Evolutionary conservation across 2,888 invertebrate species (phyloP), one percentile per base, ranked within the genome.

Genomic region (Melinaea marsaeus): DNA sequence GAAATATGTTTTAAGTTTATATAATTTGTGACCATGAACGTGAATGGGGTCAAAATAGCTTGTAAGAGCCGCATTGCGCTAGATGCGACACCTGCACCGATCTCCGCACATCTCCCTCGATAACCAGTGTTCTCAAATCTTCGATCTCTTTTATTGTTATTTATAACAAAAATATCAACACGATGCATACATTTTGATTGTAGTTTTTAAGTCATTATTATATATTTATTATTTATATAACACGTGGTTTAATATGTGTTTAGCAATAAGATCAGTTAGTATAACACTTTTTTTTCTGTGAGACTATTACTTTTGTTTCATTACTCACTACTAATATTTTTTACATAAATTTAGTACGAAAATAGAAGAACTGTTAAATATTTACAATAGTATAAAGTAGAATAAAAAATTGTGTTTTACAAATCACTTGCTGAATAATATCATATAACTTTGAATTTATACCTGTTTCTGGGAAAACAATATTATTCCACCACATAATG

Each of bases 41-140:
- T 81, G 82, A 84, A 80, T 79, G 86, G 84, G 86, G 84, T 84
- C 85, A 82, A 74, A 76, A 74, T 78, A 79, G 78, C 83, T 80
- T 78, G 76, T 81, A 78, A 69, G 76, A 74, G 76, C 85, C 86
- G 89, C 89, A 89, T 76, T 89, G 89, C 89, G 89, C 84, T 76
- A 79, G 73, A 72, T 86, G 86, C 87, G 85, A 80, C 84, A 82
- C 79, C 81, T 84, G 85, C 87, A 84, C 61, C 78, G 74, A 71
- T 58, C 55, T 58, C 58, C 64, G 59, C 63, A 64, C 68, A 68
- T 67, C 65, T 61, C 46, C 48, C 45, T 13, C 55, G 56, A 48
- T 42, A 59, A 32, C 46, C 56, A 35, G 33, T 37, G 34, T 22
- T 60, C 60, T 13, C n/a, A 56, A 13, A 61, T 61, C n/a, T 56